These are phyloP conservation scores for Sebastolobus alascanus DNA, from an alignment of 2,797 vertebrate species.

Conservation along the genomic window DNA sequence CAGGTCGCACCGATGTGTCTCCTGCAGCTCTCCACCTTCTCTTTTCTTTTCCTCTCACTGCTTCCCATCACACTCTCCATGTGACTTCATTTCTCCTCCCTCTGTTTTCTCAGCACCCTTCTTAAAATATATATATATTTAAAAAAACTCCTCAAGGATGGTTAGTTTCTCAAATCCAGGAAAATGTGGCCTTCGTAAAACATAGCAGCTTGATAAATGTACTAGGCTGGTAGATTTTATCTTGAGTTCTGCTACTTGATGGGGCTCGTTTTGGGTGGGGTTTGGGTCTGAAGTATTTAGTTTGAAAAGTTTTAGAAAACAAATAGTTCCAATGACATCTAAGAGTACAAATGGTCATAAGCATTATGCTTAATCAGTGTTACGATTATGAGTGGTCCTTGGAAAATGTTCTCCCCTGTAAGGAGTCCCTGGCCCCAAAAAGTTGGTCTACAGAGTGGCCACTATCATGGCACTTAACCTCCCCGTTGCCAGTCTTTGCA, in stretches of 20 bases:
- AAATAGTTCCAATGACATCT: too few relatives aligned
- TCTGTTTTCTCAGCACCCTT: neutral
- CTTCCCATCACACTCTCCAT: constrained; percentile 10
- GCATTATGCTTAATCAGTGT: too few relatives aligned
- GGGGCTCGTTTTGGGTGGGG: neutral
- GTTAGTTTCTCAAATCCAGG: constrained; percentile 1
- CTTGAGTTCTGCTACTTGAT: neutral
- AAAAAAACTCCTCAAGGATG: neutral
- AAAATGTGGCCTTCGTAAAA: neutral
- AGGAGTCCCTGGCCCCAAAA: too few relatives aligned
- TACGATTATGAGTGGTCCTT: too few relatives aligned
- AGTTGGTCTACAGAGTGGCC: too few relatives aligned
- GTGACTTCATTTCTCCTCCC: constrained; percentile 4
- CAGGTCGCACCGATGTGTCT: constrained; percentile 30
- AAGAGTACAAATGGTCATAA: too few relatives aligned
- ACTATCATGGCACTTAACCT: too few relatives aligned
- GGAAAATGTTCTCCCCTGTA: too few relatives aligned
- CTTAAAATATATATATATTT: neutral
- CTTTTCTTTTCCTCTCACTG: constrained; percentile 19
- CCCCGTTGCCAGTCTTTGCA: neutral
- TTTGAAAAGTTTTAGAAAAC: too few relatives aligned
- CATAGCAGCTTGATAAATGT: neutral
- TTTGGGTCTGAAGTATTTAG: neutral
- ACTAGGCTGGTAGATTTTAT: neutral
- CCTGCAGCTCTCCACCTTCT: constrained; percentile 17